Evolutionary conservation across 2,888 invertebrate species (phyloP).

Genomic region (Tachystola acroxantha): DNA sequence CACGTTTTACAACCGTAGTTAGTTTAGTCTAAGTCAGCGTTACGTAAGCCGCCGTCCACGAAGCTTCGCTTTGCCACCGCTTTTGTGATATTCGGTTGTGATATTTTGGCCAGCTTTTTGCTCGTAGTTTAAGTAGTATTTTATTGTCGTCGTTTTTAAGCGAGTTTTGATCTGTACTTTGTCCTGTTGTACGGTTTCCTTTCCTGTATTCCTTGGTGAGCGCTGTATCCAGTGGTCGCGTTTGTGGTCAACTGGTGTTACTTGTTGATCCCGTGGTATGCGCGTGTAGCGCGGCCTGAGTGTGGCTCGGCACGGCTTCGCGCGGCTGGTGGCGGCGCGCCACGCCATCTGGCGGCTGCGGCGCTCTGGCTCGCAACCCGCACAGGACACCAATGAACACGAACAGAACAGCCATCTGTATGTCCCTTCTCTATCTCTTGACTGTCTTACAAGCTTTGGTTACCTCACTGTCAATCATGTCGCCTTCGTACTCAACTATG

Average conservation of each 20-base stretch:
- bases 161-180: too few species aligned
- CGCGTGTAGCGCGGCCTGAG: constrained; percentile 63
- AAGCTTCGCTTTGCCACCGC: constrained; percentile 75
- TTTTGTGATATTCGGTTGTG: constrained; percentile 77
- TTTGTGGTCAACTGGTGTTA: constrained; percentile 28
- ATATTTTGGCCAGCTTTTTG: constrained; percentile 72
- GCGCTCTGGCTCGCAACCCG: constrained; percentile 73
- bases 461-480: constrained; percentile 5
- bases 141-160: too few species aligned
- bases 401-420: constrained; percentile 77
- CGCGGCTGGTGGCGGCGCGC: constrained; percentile 84
- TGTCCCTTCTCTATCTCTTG: constrained; percentile 65
- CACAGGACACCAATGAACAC: constrained; percentile 70
- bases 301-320: constrained; percentile 84
- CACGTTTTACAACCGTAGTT: constrained; percentile 68
- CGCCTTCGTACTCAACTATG: too few species aligned
- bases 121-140: constrained; percentile 38
- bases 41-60: constrained; percentile 76
- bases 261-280: constrained; percentile 56
- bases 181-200: constrained; percentile 15
- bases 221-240: constrained; percentile 27
- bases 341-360: constrained; percentile 85
- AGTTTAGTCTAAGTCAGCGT: constrained; percentile 47
- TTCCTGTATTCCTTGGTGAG: constrained; percentile 35
- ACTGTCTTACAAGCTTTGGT: constrained; percentile 35